phyloP scores from a whole-genome alignment of 1,140 invertebrate genomes.

The Planococcus citri region DNA sequence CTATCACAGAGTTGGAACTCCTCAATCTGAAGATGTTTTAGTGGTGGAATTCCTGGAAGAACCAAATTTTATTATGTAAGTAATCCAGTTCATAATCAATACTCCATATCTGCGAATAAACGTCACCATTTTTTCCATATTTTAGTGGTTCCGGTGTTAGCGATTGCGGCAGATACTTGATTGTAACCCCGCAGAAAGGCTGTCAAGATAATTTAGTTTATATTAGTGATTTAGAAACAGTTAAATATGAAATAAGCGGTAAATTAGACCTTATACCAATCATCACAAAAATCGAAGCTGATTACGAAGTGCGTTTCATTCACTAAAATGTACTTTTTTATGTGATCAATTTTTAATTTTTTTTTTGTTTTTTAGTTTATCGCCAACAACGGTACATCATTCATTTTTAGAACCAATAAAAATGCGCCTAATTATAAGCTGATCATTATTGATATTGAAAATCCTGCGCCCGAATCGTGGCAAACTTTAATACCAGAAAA shows the following conservation, averaged over 20 bases:
- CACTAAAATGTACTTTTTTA: background rate
- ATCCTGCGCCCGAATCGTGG: slow-evolving; percentile 87
- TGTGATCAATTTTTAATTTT: slow-evolving; percentile 21
- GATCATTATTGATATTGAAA: slow-evolving; percentile 39
- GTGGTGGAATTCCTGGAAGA: slow-evolving; percentile 84
- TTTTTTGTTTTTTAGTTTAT: slow-evolving; percentile 57
- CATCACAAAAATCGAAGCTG: slow-evolving; percentile 81
- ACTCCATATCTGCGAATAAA: background rate
- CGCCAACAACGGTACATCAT: slow-evolving; percentile 71
- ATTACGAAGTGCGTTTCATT: slow-evolving; percentile 65
- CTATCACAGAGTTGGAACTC: slow-evolving; percentile 79
- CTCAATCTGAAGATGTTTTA: slow-evolving; percentile 76
- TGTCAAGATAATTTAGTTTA: slow-evolving; percentile 81
- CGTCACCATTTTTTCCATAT: slow-evolving; percentile 24
- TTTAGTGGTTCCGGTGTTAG: slow-evolving; percentile 65
- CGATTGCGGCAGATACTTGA: slow-evolving; percentile 79
- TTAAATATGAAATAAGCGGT: slow-evolving; percentile 43
- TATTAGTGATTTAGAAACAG: slow-evolving; percentile 53
- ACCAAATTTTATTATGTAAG: slow-evolving; percentile 84
- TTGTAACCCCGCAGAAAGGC: slow-evolving; percentile 64
- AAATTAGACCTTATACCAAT: slow-evolving; percentile 57
- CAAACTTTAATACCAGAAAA: slow-evolving; percentile 71
- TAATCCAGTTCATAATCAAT: slow-evolving; percentile 23
- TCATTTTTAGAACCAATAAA: slow-evolving; percentile 86
- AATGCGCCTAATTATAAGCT: slow-evolving; percentile 83